These are phyloP conservation scores for Eidolon helvum DNA, from an alignment of 2,113 vertebrate genomes.

Conservation along the genomic window DNA sequence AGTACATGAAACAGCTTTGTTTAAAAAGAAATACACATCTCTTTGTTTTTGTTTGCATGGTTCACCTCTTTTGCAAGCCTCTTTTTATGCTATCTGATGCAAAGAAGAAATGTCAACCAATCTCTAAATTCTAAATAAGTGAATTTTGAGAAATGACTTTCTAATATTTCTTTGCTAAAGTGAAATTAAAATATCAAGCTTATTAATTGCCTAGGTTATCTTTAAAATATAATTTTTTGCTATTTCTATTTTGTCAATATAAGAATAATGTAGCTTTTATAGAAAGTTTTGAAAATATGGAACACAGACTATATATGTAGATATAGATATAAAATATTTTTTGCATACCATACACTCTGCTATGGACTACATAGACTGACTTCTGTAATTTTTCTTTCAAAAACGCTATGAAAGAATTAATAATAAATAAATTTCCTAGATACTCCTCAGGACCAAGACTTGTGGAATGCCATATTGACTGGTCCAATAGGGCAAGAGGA, in stretches of 20 bases:
- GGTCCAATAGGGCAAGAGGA: not conserved
- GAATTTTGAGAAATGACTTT: not conserved
- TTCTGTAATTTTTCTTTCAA: not conserved
- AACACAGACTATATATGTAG: not conserved
- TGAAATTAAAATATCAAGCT: not conserved
- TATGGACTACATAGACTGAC: not conserved
- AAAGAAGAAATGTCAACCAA: not conserved
- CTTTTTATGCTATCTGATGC: not conserved
- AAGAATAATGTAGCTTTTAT: not conserved
- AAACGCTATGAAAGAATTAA: not conserved
- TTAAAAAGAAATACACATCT: not conserved
- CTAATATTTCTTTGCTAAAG: not conserved
- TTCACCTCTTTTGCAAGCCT: not conserved
- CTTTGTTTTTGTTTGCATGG: not conserved
- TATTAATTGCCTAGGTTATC: not conserved
- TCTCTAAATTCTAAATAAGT: not conserved
- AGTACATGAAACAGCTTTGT: not conserved
- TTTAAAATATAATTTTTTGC: not conserved
- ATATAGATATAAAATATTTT: too few relatives aligned
- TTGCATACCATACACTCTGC: not conserved
- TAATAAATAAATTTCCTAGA: not conserved
- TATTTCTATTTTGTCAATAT: not conserved
- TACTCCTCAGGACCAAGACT: not conserved
- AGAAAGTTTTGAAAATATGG: not conserved
- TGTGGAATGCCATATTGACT: not conserved